Evolutionary conservation across 2,888 invertebrate genomes (phyloP), one percentile per base, ranked within the genome.

Genomic region (Drosophila leonis): DNA sequence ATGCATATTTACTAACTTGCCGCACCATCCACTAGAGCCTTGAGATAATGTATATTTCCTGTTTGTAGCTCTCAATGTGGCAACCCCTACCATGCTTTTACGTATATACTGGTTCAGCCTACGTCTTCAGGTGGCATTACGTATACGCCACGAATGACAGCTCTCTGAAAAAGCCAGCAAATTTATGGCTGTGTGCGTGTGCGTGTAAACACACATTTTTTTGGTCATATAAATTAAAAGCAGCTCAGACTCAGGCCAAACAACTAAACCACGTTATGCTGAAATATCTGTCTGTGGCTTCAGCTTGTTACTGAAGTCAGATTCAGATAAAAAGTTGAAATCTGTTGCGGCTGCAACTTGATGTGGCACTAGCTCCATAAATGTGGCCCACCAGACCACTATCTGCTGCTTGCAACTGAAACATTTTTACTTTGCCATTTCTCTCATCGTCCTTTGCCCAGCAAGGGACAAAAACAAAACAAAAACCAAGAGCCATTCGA

Each of bases 181-280:
- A 88, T 86, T 80, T 84, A 86, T 49, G 63, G 54, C 44, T 65
- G 7, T 61, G 49, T 46, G 55, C 35, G 57, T 60, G 18, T 24
- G 71, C 9, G 31, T 54, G 20, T 55, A 35, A 57, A 62, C 46
- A 70, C 70, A 71, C 72, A 73, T 75, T 78, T 80, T 78, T 77
- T 48, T 57, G 75, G 72, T 52, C 75, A 83, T 75, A 88, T 89
- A 85, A 88, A 85, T 85, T 85, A 88, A 88, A 88, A 89, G 82
- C 75, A 83, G 75, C 87, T 87, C 82, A 77, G 72, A 42, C 68
- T 33, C 56, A 60, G 55, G 51, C 70, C 59, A 70, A 72, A 70
- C 56, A 77, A 66, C 89, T 83, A 86, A 88, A 84, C 82, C 83
- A 84, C 82, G 86, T 83, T 83, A 65, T 56, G 74, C 74, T 64